Base-by-base conservation (phyloP, 2,113 vertebrate species). In the Damaliscus lunatus region DNA sequence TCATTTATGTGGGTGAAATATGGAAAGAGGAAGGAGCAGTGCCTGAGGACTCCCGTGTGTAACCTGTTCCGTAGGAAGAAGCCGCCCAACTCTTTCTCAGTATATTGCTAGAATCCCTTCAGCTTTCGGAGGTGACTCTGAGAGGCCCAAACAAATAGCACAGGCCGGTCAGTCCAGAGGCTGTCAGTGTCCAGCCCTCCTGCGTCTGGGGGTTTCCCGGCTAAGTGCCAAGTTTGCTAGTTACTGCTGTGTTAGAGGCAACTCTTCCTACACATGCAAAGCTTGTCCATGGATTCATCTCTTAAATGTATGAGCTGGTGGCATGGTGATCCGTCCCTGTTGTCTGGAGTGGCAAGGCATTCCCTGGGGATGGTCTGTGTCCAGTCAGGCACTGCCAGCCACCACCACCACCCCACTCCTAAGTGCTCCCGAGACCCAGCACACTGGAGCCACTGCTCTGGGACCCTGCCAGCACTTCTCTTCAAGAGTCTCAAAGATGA, bases 1-100 rank as follows among this genome's bases (percentile, higher is more conserved):
- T 21, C 25, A 25, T 21, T 12, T 6, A 0, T 71, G 11, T 27
- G 23, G 46, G 29, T 36, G 50, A 84, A 80, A 74, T 55, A n/a
- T 27, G 2, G 23, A 7, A 6, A 57, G 62, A 53, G 17, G 1
- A 10, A 36, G 52, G 31, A 23, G 25, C 52, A 55, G 27, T 23
- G 25, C 53, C 40, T 1, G 33, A 46, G 48, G 33, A 19, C 7
- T 10, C 31, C 2, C 0, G 0, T 7, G 7, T 71, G 53, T 46
- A 36, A 8, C 52, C 60, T 27, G 36, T 53, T 16, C 1, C 0
- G 0, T 4, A 16, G 62, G 46, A 52, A 36, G 67, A 8, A 36
- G 48, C 23, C 64, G 10, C 43, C 9, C 40, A 25, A 36, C 25
- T 57, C 53, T 67, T 62, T 36, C 50, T 64, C 14, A 55, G 77